phyloP scores from a whole-genome alignment of 2,888 invertebrate species.

The Acanthoscelides obtectus region DNA sequence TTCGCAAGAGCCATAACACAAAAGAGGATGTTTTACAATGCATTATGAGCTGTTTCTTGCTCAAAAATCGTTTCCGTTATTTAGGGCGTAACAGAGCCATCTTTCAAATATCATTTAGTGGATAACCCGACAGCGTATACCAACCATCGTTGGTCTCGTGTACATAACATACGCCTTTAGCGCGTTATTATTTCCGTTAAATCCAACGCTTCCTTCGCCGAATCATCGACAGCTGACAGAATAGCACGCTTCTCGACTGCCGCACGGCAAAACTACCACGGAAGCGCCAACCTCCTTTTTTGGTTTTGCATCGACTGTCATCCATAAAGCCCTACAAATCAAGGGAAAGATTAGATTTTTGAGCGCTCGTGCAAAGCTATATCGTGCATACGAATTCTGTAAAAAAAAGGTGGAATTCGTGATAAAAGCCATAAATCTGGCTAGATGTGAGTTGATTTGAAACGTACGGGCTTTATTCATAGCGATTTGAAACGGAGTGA shows the following conservation, averaged over 20 bases:
- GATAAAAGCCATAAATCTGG: neutral
- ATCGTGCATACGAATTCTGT: neutral
- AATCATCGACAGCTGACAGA: neutral
- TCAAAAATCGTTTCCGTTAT: too few relatives aligned
- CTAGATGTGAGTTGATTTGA: neutral
- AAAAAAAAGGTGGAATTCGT: neutral
- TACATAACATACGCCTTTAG: too few relatives aligned
- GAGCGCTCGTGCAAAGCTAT: neutral
- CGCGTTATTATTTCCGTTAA: neutral
- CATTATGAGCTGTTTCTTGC: too few relatives aligned
- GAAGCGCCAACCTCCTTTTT: neutral
- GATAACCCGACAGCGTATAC: too few relatives aligned
- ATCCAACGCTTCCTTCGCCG: too few relatives aligned
- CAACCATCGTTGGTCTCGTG: too few relatives aligned
- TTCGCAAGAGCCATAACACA: too few relatives aligned
- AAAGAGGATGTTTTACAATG: too few relatives aligned
- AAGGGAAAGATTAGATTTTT: neutral
- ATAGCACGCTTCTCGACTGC: neutral
- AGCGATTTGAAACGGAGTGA: too few relatives aligned
- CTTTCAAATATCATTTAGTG: too few relatives aligned
- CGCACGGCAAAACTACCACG: neutral
- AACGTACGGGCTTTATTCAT: too few relatives aligned
- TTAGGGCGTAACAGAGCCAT: too few relatives aligned
- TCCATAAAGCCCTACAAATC: neutral
- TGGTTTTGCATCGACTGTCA: neutral